Evolutionary conservation across 35 echinoderm and acorn worm species (phyloP), one percentile per base, ranked within the genome.

Genomic region (Eucidaris tribuloides): DNA sequence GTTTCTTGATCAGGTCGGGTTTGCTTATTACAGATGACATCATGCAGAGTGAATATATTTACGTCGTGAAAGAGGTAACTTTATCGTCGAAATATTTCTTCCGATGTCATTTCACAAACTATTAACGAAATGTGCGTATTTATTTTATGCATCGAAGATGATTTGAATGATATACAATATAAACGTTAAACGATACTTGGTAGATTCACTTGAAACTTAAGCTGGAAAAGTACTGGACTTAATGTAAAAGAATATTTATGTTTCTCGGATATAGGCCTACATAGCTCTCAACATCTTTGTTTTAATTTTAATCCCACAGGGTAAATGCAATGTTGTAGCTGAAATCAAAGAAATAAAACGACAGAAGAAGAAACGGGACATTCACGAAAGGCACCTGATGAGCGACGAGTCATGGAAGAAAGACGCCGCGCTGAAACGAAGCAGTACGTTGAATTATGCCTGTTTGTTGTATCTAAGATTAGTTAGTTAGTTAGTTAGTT

Each of bases 61-160:
- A 91, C 58, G 89, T 91, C 20, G 60, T 91, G 4, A 84, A 91
- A 66, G 57, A 71, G 56, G 89, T 91, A 91, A 91, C 39, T 45
- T 38, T 48, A 57, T 63, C 33, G 20, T 23, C 11, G 9, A 34
- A 22, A 76, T 2, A 6, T 70, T 22, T 76, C 14, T 15, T 24
- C 22, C 4, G 34, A 37, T 19, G 34, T 14, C 31, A 2, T 76
- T 18, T 19, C 7, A 42, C 22, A 76, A 76, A n/a, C n/a, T n/a
- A n/a, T n/a, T n/a, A n/a, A n/a, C n/a, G n/a, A n/a, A n/a, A n/a
- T n/a, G n/a, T n/a, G n/a, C n/a, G n/a, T n/a, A n/a, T n/a, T n/a
- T n/a, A n/a, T n/a, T n/a, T n/a, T n/a, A n/a, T n/a, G n/a, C n/a
- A n/a, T n/a, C n/a, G n/a, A n/a, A n/a, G n/a, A n/a, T n/a, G n/a